A percentile compares a stretch with the other conserved stretches of the same genome.
Conservation (phyloP, 2,797 vertebrate genomes). For the Danio aesculapii region DNA sequence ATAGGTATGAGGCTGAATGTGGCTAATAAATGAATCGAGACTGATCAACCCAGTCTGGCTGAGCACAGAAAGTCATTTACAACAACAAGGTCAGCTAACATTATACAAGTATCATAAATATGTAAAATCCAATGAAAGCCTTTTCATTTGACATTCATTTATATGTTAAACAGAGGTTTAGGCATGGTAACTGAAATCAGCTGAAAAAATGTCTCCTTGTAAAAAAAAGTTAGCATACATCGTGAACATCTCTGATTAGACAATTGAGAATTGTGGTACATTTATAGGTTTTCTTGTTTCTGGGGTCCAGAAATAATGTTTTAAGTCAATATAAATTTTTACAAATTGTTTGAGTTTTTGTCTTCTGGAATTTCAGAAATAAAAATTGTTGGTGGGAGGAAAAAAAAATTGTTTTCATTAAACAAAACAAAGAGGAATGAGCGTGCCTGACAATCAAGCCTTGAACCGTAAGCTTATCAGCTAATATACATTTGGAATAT, state of each 20-base stretch:
- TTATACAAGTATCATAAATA: conserved; percentile 37
- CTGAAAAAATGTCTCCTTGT: neutral
- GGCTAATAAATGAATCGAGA: conserved; percentile 31
- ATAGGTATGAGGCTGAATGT: conserved; percentile 6
- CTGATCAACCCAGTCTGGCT: conserved; percentile 7
- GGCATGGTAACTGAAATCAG: neutral
- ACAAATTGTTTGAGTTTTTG: no score
- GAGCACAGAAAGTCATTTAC: neutral
- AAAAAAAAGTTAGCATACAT: neutral
- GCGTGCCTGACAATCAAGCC: no score
- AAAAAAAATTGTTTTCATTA: no score
- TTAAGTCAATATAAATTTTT: no score
- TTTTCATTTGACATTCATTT: conserved; percentile 36
- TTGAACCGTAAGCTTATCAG: no score
- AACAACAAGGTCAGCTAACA: conserved; percentile 17
- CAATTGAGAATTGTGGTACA: no score
- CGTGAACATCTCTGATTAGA: neutral
- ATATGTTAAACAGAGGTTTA: conserved; percentile 41
- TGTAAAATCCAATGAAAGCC: conserved; percentile 33
- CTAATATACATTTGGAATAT: no score
- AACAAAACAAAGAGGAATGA: no score
- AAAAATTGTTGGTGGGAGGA: no score
- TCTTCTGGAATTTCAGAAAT: no score
- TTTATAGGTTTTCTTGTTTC: no score
- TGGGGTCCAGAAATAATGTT: no score